Evolutionary conservation across 2,797 vertebrate genomes (phyloP), one percentile per base, ranked within the genome.

Genomic region (Gephyroberyx darwinii): DNA sequence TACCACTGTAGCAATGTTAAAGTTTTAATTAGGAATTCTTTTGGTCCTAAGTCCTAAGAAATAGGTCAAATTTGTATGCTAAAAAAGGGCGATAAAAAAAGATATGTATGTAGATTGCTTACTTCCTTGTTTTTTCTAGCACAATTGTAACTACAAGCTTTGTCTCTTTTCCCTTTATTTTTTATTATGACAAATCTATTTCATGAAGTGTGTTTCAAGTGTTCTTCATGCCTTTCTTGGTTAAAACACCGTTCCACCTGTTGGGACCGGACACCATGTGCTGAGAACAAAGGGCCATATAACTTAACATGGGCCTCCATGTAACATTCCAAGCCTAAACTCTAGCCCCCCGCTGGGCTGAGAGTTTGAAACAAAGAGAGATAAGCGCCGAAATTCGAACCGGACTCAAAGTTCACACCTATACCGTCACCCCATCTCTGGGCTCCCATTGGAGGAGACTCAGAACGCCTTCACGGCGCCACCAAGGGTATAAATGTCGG

Each of bases 1-100:
- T 62, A 62, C 75, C 51, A 67, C 68, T 59, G 71, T 61, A 59
- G 60, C 43, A 19, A 81, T 77, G 80, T 80, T 84, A 61, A 65
- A 89, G 84, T 84, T 83, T 71, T 87, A 90, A 90, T 84, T 72
- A 67, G 48, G 81, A 68, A 84, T 82, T 78, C 65, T 76, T 74
- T 74, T 74, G 63, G 71, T n/a, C n/a, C n/a, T n/a, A 70, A 78
- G 56, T 61, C 53, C 30, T 53, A 53, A 64, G 65, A 81, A 78
- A 81, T 74, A 14, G 41, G 41, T 13, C 41, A 43, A 4, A 43
- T 43, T 43, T 2, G 78, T 67, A 72, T 75, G 56, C 20, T 52
- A 62, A 67, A 56, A 63, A 22, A 56, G 7, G 33, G 33, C 5
- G 26, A 26, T 26, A 26, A 26, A 26, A 26, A 26, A 26, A 2